Percentiles rank a stretch among this genome's conserved stretches.
phyloP scores from a whole-genome alignment of 2,113 vertebrate species.

The Pheucticus melanocephalus region DNA sequence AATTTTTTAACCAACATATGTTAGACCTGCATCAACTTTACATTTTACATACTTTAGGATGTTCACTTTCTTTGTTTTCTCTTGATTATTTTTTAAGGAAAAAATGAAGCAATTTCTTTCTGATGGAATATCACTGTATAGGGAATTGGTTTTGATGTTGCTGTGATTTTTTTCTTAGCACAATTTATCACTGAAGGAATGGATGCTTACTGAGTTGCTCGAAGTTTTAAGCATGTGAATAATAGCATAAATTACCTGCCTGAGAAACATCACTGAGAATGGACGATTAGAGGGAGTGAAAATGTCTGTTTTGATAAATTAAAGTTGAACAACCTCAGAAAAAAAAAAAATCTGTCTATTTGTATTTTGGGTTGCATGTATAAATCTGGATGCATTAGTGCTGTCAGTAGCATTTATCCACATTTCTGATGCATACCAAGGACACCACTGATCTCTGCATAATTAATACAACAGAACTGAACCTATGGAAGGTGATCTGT shows the following conservation, averaged over 20 bases:
- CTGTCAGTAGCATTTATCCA: not conserved
- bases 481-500: not conserved
- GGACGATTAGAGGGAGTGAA: not conserved
- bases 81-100: not conserved
- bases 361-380: not conserved
- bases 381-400: not conserved
- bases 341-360: not conserved
- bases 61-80: not conserved
- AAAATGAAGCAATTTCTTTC: not conserved
- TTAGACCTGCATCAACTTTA: not conserved
- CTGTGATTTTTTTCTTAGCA: not conserved
- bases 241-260: constrained; percentile 12
- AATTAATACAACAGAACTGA: not conserved
- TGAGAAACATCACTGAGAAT: not conserved
- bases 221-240: not conserved
- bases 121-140: not conserved
- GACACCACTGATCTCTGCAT: not conserved
- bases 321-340: not conserved
- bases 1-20: not conserved
- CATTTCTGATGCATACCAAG: not conserved
- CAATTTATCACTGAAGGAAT: not conserved
- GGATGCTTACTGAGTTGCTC: not conserved
- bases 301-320: constrained; percentile 4
- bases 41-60: not conserved
- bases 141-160: not conserved